These are phyloP conservation scores for Sebastes nivosus DNA, from an alignment of 2,797 vertebrate species.

Conservation along the genomic window DNA sequence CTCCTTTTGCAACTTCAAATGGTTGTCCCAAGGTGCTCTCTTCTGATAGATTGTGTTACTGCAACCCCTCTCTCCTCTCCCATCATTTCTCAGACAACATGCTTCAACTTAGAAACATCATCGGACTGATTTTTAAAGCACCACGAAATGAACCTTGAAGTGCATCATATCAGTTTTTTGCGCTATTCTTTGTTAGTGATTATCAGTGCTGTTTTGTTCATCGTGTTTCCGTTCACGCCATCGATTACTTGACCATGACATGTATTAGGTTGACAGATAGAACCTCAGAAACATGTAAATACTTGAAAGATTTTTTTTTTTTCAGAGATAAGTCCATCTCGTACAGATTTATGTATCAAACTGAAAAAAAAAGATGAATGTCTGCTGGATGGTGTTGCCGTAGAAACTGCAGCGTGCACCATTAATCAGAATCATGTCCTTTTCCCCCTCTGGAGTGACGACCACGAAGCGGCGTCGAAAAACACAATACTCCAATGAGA, in stretches of 20 bases:
- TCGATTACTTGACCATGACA: constrained; percentile 66
- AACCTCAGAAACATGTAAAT: constrained; percentile 82
- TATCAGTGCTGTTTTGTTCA: constrained; percentile 55
- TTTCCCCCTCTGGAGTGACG: constrained; percentile 66
- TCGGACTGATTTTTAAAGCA: constrained; percentile 10
- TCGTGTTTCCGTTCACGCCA: constrained; percentile 52
- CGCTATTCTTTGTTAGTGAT: constrained; percentile 55
- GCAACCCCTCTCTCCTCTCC: not conserved
- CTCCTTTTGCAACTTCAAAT: constrained; percentile 52
- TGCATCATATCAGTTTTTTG: constrained; percentile 34
- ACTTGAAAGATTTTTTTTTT: constrained; percentile 76
- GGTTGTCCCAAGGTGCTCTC: constrained; percentile 58
- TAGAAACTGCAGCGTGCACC: constrained; percentile 68
- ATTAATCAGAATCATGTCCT: constrained; percentile 65
- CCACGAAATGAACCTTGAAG: constrained; percentile 29
- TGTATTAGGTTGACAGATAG: constrained; percentile 72
- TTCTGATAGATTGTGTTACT: constrained; percentile 33
- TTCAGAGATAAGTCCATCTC: constrained; percentile 69
- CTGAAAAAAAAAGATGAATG: constrained; percentile 68
- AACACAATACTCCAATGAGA: constrained; percentile 76
- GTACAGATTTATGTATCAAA: constrained; percentile 67
- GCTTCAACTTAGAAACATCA: constrained; percentile 41
- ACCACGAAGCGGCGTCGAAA: constrained; percentile 54
- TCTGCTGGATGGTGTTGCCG: constrained; percentile 72
- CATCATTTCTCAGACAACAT: constrained; percentile 31